Percentiles rank a stretch among this genome's conserved stretches.
phyloP scores from a whole-genome alignment of 2,888 invertebrate genomes.

The Acrobasis consociella region DNA sequence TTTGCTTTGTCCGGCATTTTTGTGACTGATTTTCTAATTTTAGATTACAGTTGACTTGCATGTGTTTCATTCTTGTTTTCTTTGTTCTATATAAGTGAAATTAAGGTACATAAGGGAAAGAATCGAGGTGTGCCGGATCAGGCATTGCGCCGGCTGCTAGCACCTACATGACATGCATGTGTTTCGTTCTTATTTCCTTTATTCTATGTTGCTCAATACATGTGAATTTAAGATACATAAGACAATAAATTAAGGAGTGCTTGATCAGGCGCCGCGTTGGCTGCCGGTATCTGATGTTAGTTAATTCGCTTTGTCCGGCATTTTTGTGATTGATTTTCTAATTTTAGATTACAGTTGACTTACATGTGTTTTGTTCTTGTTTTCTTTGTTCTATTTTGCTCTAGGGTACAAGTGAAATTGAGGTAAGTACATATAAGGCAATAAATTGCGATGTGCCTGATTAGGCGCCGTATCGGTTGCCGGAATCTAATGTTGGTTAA shows the following conservation, averaged over 20 bases:
- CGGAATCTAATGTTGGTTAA: slow-evolving; percentile 15
- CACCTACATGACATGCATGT: slow-evolving; percentile 2
- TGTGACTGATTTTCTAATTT: no score
- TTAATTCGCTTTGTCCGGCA: neutral
- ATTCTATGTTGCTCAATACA: no score
- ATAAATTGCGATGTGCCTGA: slow-evolving; percentile 60
- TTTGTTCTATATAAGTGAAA: no score
- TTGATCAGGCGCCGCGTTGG: slow-evolving; percentile 48
- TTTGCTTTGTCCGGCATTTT: slow-evolving; percentile 18
- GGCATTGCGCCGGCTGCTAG: slow-evolving; percentile 50
- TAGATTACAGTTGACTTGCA: no score
- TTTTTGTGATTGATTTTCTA: neutral
- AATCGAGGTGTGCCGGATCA: slow-evolving; percentile 60
- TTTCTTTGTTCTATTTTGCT: no score
- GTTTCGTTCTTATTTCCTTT: no score
- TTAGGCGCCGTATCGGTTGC: slow-evolving; percentile 44
- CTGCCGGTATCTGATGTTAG: slow-evolving; percentile 16
- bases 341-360: neutral
- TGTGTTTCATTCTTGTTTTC: no score
- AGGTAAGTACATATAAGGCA: no score
- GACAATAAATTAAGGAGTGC: slow-evolving; percentile 59
- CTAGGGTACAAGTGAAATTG: no score
- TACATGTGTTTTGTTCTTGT: no score
- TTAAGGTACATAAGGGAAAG: no score
- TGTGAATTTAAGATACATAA: no score